Evolutionary conservation across 2,888 invertebrate genomes (phyloP), one percentile per base, ranked within the genome.

Genomic region (Campoplex capitator): DNA sequence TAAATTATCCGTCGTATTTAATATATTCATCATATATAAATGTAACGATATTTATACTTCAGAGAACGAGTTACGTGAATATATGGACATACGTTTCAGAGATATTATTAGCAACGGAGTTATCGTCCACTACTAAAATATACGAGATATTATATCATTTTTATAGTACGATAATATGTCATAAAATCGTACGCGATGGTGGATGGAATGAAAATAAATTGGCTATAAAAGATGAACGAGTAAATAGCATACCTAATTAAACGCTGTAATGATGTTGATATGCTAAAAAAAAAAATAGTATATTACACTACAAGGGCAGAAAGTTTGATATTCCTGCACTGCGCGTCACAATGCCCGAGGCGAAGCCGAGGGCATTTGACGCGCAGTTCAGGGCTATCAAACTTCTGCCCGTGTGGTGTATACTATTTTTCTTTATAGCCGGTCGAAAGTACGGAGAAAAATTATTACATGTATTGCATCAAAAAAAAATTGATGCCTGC

Each of bases 111-210:
- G 80, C 51, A 28, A 16, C 28, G 71, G 51, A 80, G 73, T 80
- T 80, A 80, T 80, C 80, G 48, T 51, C 62, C 73, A 70, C 71
- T 65, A 51, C 62, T 51, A 51, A 73, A 80, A 62, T 80, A 48
- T 80, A 80, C 51, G 73, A 80, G 73, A 80, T 62, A 62, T 80
- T 71, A 71, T 73, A 62, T 71, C 58, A 80, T 73, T 65, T 80
- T 80, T 80, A 65, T 65, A 71, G 80, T 73, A 65, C 38, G 62
- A 80, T 80, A 71, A 58, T 80, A 65, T 65, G 56, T 48, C 58
- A 73, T 73, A 65, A 62, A 73, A 62, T 3, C 51, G 51, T 62
- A 80, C 51, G 65, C 35, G 51, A 18, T 51, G 16, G 56, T 54
- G n/a, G 62, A 62, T 62, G 58, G 7, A 51, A 80, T 51, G 18